Percentiles rank a stretch among this genome's conserved stretches.
These are phyloP conservation scores for Dendrocopos noguchii DNA, from an alignment of 2,113 vertebrate genomes.

Conservation along the genomic window DNA sequence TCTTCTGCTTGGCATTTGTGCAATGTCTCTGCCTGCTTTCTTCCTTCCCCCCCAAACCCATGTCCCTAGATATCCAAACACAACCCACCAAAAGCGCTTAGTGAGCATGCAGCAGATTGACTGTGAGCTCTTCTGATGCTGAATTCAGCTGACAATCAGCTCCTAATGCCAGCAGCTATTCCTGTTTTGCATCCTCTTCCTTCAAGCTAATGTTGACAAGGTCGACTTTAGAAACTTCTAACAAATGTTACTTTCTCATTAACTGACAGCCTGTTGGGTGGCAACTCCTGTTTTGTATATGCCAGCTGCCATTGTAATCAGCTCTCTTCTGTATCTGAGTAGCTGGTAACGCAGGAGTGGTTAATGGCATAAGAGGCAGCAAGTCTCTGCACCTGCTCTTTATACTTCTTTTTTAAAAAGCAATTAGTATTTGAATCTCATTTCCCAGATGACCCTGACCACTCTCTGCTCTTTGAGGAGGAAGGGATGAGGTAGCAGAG, in stretches of 20 bases:
- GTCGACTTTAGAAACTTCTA: conserved; percentile 42
- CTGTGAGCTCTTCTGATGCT: background rate
- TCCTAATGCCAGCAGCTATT: conserved; percentile 54
- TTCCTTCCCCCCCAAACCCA: background rate
- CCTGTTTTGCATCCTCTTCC: conserved; percentile 6
- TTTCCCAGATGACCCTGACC: background rate
- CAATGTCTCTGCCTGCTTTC: background rate
- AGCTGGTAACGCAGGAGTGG: background rate
- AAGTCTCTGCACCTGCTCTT: background rate
- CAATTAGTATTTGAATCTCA: background rate
- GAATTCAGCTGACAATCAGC: conserved; percentile 48
- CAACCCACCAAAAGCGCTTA: background rate
- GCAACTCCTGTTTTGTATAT: background rate
- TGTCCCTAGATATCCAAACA: background rate
- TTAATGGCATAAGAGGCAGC: background rate
- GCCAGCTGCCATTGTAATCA: background rate
- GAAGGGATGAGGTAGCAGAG: background rate
- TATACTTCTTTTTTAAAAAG: background rate
- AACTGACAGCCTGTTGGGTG: conserved; percentile 2
- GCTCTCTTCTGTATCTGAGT: background rate
- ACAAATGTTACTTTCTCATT: conserved; percentile 47
- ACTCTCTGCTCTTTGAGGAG: background rate
- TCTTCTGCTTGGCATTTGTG: background rate
- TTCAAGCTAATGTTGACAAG: conserved; percentile 16
- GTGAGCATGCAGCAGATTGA: background rate